A percentile compares a stretch with the other conserved stretches of the same genome.
phyloP scores from a whole-genome alignment of 2,113 vertebrate genomes.

The Chionomys nivalis region DNA sequence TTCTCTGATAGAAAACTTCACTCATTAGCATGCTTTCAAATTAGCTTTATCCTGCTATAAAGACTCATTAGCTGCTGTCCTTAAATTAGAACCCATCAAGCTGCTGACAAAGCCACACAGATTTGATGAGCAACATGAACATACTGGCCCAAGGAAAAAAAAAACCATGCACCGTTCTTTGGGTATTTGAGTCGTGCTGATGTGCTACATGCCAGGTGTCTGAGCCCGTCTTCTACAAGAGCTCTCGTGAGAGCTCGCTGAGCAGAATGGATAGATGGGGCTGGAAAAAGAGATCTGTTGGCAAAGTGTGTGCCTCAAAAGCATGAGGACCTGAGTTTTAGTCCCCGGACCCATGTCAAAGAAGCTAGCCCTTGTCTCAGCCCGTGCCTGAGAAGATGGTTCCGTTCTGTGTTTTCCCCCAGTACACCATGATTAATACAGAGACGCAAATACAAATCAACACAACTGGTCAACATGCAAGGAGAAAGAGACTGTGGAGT shows the following conservation, averaged over 20 bases:
- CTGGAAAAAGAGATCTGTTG: background rate
- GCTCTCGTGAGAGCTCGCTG: background rate
- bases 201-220: background rate
- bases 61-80: background rate
- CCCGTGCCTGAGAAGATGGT: too few relatives aligned
- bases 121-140: accelerated
- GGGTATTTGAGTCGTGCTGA: background rate
- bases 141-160: background rate
- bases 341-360: background rate
- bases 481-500: background rate
- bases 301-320: background rate
- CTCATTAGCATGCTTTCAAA: slow-evolving; percentile 47
- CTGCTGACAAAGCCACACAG: background rate
- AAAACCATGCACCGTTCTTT: accelerated
- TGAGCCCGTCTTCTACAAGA: background rate
- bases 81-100: background rate
- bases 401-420: background rate
- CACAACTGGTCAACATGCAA: background rate
- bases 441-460: background rate
- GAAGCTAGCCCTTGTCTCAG: background rate
- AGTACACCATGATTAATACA: too few relatives aligned
- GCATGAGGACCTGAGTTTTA: background rate
- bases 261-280: background rate
- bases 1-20: slow-evolving; percentile 38
- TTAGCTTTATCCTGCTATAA: background rate